Conservation (phyloP, 2,113 vertebrate genomes). For the Limnothrissa miodon region DNA sequence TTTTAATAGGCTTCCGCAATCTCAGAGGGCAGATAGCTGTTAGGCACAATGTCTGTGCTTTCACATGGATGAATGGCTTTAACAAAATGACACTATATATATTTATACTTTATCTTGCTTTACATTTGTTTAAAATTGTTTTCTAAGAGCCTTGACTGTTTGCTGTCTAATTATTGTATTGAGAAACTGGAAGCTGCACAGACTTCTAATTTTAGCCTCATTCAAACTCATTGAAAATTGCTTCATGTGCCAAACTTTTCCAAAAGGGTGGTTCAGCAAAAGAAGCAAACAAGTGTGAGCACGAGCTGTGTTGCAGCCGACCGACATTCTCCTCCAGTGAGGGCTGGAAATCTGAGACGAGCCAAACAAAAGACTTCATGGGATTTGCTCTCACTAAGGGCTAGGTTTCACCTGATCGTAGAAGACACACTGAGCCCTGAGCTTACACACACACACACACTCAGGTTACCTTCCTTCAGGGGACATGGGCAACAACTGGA, state of each 20-base stretch:
- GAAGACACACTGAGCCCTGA: neutral
- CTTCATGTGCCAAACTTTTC: neutral
- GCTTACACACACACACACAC: neutral
- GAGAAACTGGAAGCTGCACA: neutral
- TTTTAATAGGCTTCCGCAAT: neutral
- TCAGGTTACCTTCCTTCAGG: neutral
- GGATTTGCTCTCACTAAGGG: neutral
- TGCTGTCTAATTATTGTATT: neutral
- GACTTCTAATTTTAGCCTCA: neutral
- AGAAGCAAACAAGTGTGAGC: neutral
- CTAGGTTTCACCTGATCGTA: neutral
- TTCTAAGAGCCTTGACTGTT: too few species aligned
- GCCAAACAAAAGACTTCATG: constrained; percentile 8
- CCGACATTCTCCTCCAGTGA: neutral
- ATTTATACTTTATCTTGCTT: too few species aligned
- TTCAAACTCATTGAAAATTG: neutral
- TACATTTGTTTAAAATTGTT: too few species aligned
- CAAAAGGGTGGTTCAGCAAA: neutral
- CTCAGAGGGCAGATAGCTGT: neutral
- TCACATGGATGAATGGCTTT: neutral
- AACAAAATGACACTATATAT: neutral
- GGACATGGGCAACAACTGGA: neutral
- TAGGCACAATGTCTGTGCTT: neutral
- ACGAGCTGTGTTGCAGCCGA: neutral
- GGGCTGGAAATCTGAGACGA: neutral